These are phyloP conservation scores for Myiozetetes cayanensis DNA, from an alignment of 2,113 vertebrate species.

Conservation along the genomic window DNA sequence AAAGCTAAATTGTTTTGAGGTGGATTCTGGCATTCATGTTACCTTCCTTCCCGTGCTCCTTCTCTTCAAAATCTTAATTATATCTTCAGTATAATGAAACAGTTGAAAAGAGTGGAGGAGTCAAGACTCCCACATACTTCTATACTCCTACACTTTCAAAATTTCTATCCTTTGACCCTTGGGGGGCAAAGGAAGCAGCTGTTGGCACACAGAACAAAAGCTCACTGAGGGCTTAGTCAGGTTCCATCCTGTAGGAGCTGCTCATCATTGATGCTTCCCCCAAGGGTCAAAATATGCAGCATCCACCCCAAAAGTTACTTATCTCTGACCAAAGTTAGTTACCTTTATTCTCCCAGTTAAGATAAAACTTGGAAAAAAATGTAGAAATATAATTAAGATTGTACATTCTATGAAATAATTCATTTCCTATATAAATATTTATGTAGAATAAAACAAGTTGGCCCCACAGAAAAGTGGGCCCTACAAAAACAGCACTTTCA, in stretches of 20 bases:
- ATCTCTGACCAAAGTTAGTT: neutral
- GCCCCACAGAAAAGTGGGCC: neutral
- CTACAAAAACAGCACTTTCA: neutral
- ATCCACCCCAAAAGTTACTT: neutral
- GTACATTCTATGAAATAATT: neutral
- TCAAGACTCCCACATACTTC: neutral
- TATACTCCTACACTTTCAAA: neutral
- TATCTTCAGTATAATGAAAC: neutral
- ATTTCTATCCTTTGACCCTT: neutral
- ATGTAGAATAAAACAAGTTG: neutral
- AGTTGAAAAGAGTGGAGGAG: neutral
- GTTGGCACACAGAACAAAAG: neutral
- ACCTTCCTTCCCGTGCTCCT: neutral
- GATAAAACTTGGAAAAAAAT: neutral
- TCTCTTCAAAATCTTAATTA: neutral
- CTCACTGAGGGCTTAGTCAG: neutral
- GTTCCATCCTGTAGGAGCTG: neutral
- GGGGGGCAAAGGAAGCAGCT: neutral
- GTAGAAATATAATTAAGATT: neutral
- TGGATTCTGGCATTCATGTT: neutral
- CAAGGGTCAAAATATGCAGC: neutral
- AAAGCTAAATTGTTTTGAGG: neutral
- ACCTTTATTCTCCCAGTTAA: neutral
- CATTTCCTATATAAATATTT: neutral
- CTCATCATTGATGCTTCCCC: neutral